These are phyloP conservation scores for Papilio polyxenes DNA, from an alignment of 1,140 invertebrate genomes.

Conservation along the genomic window DNA sequence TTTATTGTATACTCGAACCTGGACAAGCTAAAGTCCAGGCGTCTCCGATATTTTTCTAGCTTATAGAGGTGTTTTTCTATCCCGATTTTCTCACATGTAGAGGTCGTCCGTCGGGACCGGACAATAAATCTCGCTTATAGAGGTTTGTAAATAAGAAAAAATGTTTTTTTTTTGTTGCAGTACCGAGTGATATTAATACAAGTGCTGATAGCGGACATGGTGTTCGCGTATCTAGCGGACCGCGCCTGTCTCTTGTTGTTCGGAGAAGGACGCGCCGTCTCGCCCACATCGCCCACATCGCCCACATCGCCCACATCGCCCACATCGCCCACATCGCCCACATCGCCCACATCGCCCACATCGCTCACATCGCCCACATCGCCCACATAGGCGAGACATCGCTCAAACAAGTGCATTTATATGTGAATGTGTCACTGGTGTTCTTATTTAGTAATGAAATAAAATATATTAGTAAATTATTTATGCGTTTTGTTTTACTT, in stretches of 20 bases:
- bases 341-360: neutral
- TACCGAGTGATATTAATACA: constrained; percentile 91
- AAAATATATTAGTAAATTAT: constrained; percentile 68
- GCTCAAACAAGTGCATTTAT: constrained; percentile 75
- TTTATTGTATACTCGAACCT: too few relatives aligned
- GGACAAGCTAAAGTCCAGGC: too few relatives aligned
- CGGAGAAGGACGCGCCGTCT: constrained; percentile 86
- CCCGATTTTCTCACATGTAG: too few relatives aligned
- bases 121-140: too few relatives aligned
- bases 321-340: neutral
- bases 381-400: constrained; percentile 42
- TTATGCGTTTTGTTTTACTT: constrained; percentile 37
- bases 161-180: constrained; percentile 81
- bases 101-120: too few relatives aligned
- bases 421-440: constrained; percentile 67
- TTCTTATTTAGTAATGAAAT: constrained; percentile 62
- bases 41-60: too few relatives aligned
- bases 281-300: constrained; percentile 32
- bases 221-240: constrained; percentile 91
- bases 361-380: neutral
- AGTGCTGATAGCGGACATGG: constrained; percentile 90
- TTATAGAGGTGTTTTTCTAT: too few relatives aligned
- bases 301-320: constrained; percentile 25
- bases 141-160: too few relatives aligned
- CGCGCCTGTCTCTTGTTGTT: constrained; percentile 93